Evolutionary conservation across 2,797 vertebrate genomes (phyloP).

Genomic region (Molossus alvarezi): DNA sequence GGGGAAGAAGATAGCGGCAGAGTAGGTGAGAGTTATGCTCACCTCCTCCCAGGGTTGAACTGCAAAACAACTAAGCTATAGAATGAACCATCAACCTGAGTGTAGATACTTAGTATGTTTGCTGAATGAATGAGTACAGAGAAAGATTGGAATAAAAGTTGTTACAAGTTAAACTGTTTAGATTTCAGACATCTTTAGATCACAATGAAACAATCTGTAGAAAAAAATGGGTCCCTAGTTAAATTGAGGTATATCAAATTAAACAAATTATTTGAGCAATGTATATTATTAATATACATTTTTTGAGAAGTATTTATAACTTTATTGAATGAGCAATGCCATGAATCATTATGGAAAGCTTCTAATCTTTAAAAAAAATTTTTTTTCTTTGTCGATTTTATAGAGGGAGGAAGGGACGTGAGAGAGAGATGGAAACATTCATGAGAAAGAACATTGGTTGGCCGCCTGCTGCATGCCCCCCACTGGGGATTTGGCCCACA

Average conservation of each 20-base stretch:
- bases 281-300: background rate
- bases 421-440: background rate
- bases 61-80: background rate
- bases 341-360: no score
- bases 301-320: background rate
- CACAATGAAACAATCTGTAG: constrained; percentile 14
- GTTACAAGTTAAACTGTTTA: constrained; percentile 49
- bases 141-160: constrained; percentile 18
- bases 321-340: no score
- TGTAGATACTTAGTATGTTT: background rate
- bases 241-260: constrained; percentile 10
- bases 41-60: background rate
- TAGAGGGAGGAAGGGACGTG: background rate
- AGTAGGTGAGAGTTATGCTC: background rate
- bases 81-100: background rate
- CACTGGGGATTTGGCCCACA: background rate
- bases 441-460: background rate
- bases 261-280: background rate
- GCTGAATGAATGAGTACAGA: constrained; percentile 25
- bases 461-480: background rate
- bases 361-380: background rate
- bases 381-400: background rate
- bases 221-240: background rate
- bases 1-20: background rate
- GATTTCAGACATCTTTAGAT: background rate